Evolutionary conservation across 2,797 vertebrate species (phyloP).

Genomic region (Anas bernieri): DNA sequence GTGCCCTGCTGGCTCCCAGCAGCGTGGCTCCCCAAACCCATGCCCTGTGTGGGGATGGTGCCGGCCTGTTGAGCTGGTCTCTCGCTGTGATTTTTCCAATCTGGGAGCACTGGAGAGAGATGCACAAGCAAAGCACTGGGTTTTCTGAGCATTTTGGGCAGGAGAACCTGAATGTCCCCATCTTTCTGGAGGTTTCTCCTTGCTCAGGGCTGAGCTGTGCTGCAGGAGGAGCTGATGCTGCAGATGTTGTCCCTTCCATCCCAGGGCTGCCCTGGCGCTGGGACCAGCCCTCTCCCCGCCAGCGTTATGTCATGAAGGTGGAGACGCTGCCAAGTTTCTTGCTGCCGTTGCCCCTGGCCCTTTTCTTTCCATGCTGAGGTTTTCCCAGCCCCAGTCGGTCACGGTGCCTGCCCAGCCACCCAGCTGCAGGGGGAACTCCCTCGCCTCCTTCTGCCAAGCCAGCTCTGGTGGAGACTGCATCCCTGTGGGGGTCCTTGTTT

Average conservation of each 20-base stretch:
- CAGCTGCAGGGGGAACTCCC: background rate
- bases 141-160: rapidly evolving
- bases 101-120: background rate
- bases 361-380: constrained; percentile 30
- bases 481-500: background rate
- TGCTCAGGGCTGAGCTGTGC: background rate
- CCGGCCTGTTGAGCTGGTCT: background rate
- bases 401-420: background rate
- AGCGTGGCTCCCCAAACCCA: rapidly evolving
- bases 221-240: background rate
- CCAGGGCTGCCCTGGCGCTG: rapidly evolving
- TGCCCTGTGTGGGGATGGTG: rapidly evolving
- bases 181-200: background rate
- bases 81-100: background rate
- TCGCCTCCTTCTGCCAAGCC: background rate
- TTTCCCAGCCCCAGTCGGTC: constrained; percentile 12
- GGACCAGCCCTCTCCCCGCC: background rate
- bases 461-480: background rate
- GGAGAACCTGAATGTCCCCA: background rate
- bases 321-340: background rate
- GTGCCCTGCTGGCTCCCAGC: background rate
- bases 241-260: background rate
- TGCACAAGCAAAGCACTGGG: rapidly evolving
- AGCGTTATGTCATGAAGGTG: background rate
- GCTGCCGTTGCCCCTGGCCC: background rate